A percentile compares a stretch with the other conserved stretches of the same genome.
Evolutionary conservation across 2,888 invertebrate species (phyloP).

Genomic region (Tridacna gigas): DNA sequence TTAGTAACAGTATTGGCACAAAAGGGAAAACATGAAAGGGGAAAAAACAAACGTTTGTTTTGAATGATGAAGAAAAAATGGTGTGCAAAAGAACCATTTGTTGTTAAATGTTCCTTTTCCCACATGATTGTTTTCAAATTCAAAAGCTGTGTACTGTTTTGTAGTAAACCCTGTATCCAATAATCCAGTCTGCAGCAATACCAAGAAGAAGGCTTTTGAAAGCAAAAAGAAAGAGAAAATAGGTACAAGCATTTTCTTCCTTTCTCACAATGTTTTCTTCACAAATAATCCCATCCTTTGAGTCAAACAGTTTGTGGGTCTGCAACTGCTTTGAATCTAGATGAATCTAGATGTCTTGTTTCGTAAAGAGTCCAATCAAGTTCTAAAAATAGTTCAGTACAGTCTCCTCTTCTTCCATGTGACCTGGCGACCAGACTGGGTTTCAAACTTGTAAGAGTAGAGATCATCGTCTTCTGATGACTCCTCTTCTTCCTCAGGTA

Average conservation of each 20-base stretch:
- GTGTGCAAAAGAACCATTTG: too few relatives aligned
- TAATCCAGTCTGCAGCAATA: too few relatives aligned
- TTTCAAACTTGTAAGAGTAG: slow-evolving; percentile 39
- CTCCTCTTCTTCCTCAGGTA: slow-evolving; percentile 28
- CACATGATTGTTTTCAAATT: too few relatives aligned
- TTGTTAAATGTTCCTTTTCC: too few relatives aligned
- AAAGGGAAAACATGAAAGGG: too few relatives aligned
- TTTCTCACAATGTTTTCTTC: slow-evolving; percentile 6
- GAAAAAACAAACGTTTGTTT: too few relatives aligned
- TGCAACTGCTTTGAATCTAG: neutral
- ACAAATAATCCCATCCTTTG: neutral
- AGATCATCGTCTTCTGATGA: slow-evolving; percentile 43
- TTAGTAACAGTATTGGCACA: too few relatives aligned
- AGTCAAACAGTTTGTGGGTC: neutral
- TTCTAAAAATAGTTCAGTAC: neutral
- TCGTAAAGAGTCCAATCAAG: too few relatives aligned
- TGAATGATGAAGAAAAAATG: too few relatives aligned
- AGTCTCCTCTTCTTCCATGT: slow-evolving; percentile 29
- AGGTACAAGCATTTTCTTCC: neutral
- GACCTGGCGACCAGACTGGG: slow-evolving; percentile 46
- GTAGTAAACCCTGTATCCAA: too few relatives aligned
- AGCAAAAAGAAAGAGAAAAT: neutral
- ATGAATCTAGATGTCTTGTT: too few relatives aligned
- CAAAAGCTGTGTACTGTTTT: too few relatives aligned
- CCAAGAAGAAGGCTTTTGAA: neutral